Conservation (phyloP, 2,113 vertebrate genomes). For the Sinocyclocheilus maitianheensis region DNA sequence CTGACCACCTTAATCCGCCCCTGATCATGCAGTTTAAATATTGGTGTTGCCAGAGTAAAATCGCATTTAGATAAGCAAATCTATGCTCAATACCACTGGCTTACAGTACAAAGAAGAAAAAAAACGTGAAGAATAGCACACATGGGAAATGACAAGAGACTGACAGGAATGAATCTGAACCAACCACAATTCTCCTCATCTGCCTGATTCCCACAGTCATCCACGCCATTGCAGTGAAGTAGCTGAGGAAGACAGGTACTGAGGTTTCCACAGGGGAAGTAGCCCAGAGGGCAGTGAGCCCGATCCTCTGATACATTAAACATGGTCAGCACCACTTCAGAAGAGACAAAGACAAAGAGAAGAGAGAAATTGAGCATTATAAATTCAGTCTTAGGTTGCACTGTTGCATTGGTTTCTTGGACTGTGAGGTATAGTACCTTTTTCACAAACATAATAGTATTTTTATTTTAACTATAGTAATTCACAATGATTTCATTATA, state of each 20-base stretch:
- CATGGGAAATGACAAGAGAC: not conserved
- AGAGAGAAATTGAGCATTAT: not conserved
- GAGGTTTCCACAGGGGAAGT: conserved; percentile 92
- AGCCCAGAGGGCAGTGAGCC: conserved; percentile 82
- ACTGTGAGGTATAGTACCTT: not conserved
- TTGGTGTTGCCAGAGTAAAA: not conserved
- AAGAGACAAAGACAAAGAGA: conserved; percentile 4
- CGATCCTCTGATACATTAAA: conserved; percentile 74
- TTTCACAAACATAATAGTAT: too few species aligned
- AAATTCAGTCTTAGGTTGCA: not conserved
- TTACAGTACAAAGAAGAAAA: not conserved
- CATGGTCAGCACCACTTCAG: conserved; percentile 66
- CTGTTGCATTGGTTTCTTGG: not conserved
- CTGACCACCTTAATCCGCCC: too few species aligned
- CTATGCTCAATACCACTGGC: not conserved
- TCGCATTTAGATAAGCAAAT: not conserved
- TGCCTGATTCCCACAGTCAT: conserved; percentile 90
- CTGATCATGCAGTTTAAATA: not conserved
- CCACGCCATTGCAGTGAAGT: conserved; percentile 90
- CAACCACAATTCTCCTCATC: conserved; percentile 94
- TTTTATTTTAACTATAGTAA: not conserved
- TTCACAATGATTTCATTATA: not conserved
- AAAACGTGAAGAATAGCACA: not conserved
- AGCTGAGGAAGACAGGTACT: conserved; percentile 88
- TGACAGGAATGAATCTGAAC: conserved; percentile 54